Conservation (phyloP, 2,888 invertebrate species). For the Nebria brevicollis region DNA sequence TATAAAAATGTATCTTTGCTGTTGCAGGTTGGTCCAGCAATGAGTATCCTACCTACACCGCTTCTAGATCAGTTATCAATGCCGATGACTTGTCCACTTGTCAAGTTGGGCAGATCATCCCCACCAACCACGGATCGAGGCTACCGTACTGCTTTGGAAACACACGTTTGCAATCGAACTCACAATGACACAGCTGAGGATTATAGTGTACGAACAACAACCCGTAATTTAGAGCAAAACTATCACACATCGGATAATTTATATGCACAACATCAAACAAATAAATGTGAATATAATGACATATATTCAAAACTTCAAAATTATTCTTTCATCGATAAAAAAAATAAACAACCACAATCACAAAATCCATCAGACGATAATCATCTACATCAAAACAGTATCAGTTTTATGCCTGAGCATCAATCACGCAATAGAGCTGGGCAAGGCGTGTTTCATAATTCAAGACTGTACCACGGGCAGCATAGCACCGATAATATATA, state of each 20-base stretch:
- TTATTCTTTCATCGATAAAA: conserved; percentile 40
- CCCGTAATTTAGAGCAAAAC: conserved; percentile 43
- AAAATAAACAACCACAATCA: conserved; percentile 35
- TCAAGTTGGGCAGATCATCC: conserved; percentile 67
- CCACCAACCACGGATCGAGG: conserved; percentile 56
- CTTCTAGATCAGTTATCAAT: conserved; percentile 60
- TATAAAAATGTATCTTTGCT: background rate
- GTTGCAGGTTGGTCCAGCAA: conserved; percentile 48
- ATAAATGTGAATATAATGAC: conserved; percentile 50
- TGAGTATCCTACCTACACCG: conserved; percentile 56
- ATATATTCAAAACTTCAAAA: conserved; percentile 43
- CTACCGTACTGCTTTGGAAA: conserved; percentile 50
- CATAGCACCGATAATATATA: conserved; percentile 27
- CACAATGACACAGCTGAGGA: conserved; percentile 32
- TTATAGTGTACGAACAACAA: background rate
- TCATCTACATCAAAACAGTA: conserved; percentile 51
- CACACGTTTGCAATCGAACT: conserved; percentile 47
- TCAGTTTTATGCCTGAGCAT: conserved; percentile 14
- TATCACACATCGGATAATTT: conserved; percentile 27
- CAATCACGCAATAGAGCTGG: background rate
- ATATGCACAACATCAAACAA: conserved; percentile 32
- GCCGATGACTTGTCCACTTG: conserved; percentile 69
- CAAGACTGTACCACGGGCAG: background rate
- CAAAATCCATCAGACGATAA: conserved; percentile 51
- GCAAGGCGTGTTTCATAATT: no score